Conservation (phyloP, 1,140 invertebrate species). For the Caerostris extrusa region DNA sequence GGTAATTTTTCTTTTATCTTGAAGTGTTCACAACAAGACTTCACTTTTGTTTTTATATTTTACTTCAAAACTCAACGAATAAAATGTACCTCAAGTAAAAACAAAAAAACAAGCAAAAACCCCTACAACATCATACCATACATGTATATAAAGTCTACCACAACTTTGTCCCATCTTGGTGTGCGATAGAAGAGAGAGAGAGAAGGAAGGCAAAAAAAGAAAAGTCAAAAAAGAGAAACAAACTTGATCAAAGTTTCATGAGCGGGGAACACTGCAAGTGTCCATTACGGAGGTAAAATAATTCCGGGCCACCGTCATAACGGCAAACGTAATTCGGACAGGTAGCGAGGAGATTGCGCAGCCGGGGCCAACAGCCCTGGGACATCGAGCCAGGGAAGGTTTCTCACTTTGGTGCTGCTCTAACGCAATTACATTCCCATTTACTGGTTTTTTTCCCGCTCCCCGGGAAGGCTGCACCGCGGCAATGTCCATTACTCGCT, state of each 20-base stretch:
- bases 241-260: constrained; percentile 77
- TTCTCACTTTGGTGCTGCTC: constrained; percentile 73
- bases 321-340: constrained; percentile 76
- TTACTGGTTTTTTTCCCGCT: constrained; percentile 71
- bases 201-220: neutral
- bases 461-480: constrained; percentile 27
- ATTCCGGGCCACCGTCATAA: constrained; percentile 77
- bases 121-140: neutral
- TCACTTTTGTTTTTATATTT: neutral
- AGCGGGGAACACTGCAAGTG: constrained; percentile 58
- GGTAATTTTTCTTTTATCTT: neutral
- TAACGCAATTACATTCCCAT: constrained; percentile 77
- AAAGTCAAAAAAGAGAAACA: constrained; percentile 53
- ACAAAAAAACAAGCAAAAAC: neutral
- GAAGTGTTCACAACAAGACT: neutral
- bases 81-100: constrained; percentile 1
- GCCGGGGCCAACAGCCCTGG: constrained; percentile 62
- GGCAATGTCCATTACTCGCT: constrained; percentile 75
- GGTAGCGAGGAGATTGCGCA: constrained; percentile 71
- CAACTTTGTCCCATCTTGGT: constrained; percentile 4
- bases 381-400: constrained; percentile 53
- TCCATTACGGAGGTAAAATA: constrained; percentile 77
- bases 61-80: neutral
- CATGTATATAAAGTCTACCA: constrained; percentile 14
- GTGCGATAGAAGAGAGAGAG: neutral